A percentile compares a stretch with the other conserved stretches of the same genome.
Evolutionary conservation across 2,113 vertebrate genomes (phyloP).

Genomic region (Uria aalge): DNA sequence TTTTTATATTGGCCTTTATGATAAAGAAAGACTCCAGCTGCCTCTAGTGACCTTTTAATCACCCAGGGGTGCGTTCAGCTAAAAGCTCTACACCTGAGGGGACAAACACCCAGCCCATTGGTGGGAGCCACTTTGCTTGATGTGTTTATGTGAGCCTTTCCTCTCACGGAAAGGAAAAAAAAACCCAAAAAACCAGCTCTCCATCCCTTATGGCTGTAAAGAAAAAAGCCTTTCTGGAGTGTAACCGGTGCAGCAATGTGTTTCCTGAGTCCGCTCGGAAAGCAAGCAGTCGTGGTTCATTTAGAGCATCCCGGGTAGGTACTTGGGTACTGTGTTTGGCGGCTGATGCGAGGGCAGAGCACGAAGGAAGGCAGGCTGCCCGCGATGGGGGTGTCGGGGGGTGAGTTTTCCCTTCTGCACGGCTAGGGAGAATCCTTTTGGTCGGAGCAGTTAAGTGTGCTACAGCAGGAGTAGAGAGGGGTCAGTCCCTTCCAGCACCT

Average conservation of each 20-base stretch:
- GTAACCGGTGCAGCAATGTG: too few relatives aligned
- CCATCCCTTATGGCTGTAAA: not conserved
- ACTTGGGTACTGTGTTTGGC: fast-evolving
- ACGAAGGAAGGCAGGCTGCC: not conserved
- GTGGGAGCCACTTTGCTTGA: not conserved
- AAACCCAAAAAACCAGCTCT: not conserved
- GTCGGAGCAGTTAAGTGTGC: not conserved
- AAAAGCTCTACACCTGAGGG: not conserved
- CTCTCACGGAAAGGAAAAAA: not conserved
- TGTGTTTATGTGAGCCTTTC: not conserved
- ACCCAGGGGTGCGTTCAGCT: not conserved
- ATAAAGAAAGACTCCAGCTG: conserved; percentile 28
- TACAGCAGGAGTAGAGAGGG: not conserved
- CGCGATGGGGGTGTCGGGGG: fast-evolving
- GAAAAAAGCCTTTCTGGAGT: not conserved
- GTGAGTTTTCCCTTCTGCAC: not conserved
- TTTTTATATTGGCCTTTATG: conserved; percentile 13
- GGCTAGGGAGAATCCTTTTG: not conserved
- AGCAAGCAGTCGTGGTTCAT: not conserved
- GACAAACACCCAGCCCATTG: not conserved
- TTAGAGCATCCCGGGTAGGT: not conserved
- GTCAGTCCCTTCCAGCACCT: not conserved
- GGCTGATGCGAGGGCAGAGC: not conserved
- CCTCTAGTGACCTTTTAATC: conserved; percentile 36
- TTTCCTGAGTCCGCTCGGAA: not conserved